Base-by-base conservation (phyloP, 2,888 invertebrate species). In the Congeria kusceri region DNA sequence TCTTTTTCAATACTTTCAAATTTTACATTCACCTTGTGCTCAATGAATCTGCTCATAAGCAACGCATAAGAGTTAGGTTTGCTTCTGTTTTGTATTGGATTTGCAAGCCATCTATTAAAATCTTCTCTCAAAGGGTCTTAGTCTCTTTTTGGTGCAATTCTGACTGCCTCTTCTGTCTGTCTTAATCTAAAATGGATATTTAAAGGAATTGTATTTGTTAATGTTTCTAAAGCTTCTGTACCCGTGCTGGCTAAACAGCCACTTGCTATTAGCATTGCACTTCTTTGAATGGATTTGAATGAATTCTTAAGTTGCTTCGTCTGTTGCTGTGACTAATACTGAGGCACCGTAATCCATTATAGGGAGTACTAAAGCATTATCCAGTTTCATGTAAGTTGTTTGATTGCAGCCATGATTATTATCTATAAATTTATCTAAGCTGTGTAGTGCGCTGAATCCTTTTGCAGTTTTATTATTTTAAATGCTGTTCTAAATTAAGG, bases 171-270 rank as follows among this genome's bases (percentile, higher is more conserved):
- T 39, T 57, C 39, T 32, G 57, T 39, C 15, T 67, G 49, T 29
- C 57, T 67, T 67, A 59, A 15, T 20, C 27, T 61, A 20, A 68
- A 23, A 27, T 59, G 59, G 23, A 68, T 56, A 44, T 71, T 62
- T 25, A 65, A 46, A 29, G 59, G 65, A 46, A 56, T 3, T 4
- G 57, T 58, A 15, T 72, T 72, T 3, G 66, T 66, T 1, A 66
- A 29, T 13, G 66, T 18, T 32, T 73, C 62, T 5, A 73, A 27
- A n/a, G 56, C n/a, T 5, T 73, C 67, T 47, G 73, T 73, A 49
- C 61, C 47, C n/a, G 66, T 66, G 3, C 53, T 61, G 0, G 13
- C 9, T 32, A 73, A 9, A 27, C n/a, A n/a, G n/a, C n/a, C n/a
- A n/a, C 65, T 44, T 9, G 32, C 53, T 44, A 61, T 72, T n/a